Evolutionary conservation across 2,888 invertebrate species (phyloP).

Genomic region (Acanthosepion pharaonis): DNA sequence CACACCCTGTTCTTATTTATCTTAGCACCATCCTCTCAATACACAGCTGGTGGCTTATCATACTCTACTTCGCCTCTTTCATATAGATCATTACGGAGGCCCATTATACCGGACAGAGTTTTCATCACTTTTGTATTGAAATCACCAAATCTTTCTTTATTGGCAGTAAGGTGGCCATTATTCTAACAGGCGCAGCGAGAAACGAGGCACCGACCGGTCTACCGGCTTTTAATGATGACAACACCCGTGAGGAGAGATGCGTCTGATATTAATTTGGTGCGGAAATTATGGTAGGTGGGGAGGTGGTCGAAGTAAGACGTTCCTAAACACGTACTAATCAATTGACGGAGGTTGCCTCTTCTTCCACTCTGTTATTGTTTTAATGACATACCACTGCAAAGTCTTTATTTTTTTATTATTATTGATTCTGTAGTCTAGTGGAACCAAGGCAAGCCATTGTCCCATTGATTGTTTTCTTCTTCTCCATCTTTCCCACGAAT

Average conservation of each 20-base stretch:
- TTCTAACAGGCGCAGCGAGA: neutral
- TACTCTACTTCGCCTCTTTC: neutral
- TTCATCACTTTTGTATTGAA: conserved; percentile 3
- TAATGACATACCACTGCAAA: neutral
- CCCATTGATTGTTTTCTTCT: neutral
- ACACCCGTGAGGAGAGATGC: neutral
- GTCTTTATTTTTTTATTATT: neutral
- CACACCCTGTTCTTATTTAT: neutral
- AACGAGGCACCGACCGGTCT: neutral
- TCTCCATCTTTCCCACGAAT: neutral
- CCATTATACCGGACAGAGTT: neutral
- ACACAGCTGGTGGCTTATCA: neutral
- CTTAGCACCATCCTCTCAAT: neutral
- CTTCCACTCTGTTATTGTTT: neutral
- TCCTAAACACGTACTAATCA: neutral
- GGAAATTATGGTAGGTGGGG: neutral
- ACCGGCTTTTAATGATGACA: conserved; percentile 21
- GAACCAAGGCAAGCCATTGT: neutral
- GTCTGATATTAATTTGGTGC: conserved; percentile 9
- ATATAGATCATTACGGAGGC: neutral
- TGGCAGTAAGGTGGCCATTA: neutral
- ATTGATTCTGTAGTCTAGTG: neutral
- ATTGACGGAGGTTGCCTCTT: neutral
- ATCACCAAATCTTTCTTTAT: conserved; percentile 33
- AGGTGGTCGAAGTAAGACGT: neutral